Evolutionary conservation across 2,888 invertebrate genomes (phyloP).

Genomic region (Eilema sororculum): DNA sequence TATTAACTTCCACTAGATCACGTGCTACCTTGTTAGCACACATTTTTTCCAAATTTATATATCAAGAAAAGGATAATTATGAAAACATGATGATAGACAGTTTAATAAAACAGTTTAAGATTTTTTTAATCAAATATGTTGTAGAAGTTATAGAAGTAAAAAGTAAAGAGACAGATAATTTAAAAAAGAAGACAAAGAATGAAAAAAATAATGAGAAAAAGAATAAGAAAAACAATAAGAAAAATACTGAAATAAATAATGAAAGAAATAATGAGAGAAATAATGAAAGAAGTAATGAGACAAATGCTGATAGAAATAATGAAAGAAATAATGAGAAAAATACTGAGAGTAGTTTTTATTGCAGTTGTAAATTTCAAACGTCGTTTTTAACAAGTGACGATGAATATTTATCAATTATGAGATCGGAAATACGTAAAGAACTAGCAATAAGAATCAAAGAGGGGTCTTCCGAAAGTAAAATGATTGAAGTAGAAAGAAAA

Average conservation of each 20-base stretch:
- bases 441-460: neutral
- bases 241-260: no score
- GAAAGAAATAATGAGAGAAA: no score
- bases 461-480: neutral
- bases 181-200: no score
- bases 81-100: conserved; percentile 37
- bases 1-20: conserved; percentile 22
- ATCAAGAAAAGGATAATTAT: conserved; percentile 26
- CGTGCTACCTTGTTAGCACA: conserved; percentile 36
- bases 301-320: no score
- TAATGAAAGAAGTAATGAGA: no score
- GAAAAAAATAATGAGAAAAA: no score
- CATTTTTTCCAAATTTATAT: conserved; percentile 29
- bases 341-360: no score
- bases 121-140: conserved; percentile 30
- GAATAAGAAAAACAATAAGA: no score
- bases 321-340: no score
- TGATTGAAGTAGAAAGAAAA: conserved; percentile 7
- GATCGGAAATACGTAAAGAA: conserved; percentile 26
- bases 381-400: conserved; percentile 29
- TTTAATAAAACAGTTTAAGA: conserved; percentile 39
- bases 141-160: conserved; percentile 20
- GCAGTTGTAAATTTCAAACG: conserved; percentile 23
- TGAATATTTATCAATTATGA: conserved; percentile 25
- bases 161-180: no score